Percentiles rank a stretch among this genome's conserved stretches.
Conservation (phyloP, 2,113 vertebrate genomes). For the Arvicanthis niloticus region DNA sequence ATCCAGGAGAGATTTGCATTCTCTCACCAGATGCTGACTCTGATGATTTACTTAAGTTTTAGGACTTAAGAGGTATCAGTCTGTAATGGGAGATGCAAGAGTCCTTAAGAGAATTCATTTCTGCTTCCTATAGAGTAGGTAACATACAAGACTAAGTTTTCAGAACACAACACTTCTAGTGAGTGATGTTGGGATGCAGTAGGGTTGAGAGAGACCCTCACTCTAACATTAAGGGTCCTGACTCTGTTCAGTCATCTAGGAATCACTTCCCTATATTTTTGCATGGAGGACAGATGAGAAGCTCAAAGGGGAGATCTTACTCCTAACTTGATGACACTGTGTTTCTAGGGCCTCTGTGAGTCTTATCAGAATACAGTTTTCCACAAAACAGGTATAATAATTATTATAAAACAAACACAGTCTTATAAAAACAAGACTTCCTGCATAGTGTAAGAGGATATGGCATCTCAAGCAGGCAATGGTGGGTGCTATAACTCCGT, state of each 20-base stretch:
- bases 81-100: not conserved
- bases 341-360: not conserved
- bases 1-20: too few relatives aligned
- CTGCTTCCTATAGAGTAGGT: not conserved
- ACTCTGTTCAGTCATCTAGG: not conserved
- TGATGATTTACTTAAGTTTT: not conserved
- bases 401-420: not conserved
- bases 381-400: not conserved
- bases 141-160: not conserved
- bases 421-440: not conserved
- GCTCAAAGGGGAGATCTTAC: not conserved
- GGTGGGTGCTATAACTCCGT: not conserved
- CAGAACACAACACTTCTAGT: not conserved
- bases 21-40: not conserved
- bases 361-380: not conserved
- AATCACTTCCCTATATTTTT: not conserved
- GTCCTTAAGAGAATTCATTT: not conserved
- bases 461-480: not conserved
- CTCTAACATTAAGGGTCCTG: not conserved
- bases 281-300: not conserved
- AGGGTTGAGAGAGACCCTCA: not conserved
- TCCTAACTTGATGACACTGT: not conserved
- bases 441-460: not conserved
- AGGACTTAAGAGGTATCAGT: not conserved
- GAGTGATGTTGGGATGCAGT: not conserved